phyloP scores from a whole-genome alignment of 37 sponge, comb jelly and placozoan species.

The Ephydatia muelleri region DNA sequence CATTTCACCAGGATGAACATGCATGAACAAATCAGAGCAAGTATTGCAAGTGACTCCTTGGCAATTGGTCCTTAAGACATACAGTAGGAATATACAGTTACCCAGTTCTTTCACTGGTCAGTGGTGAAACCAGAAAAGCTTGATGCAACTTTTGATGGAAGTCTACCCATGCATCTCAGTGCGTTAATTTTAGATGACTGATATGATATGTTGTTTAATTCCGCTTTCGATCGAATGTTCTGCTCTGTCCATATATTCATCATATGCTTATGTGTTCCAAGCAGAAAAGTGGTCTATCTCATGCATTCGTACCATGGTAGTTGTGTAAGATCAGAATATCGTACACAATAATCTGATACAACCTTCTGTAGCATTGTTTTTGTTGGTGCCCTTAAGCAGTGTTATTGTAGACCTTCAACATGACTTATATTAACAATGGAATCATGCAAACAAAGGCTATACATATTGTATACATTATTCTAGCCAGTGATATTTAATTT shows the following conservation, averaged over 20 bases:
- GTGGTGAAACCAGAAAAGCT: constrained; percentile 31
- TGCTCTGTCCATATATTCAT: background rate
- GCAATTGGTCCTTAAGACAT: background rate
- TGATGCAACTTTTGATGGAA: background rate
- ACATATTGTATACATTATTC: no score
- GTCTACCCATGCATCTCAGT: background rate
- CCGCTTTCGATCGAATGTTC: background rate
- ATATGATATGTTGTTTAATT: background rate
- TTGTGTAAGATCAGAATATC: background rate
- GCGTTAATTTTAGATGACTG: background rate
- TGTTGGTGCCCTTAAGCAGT: background rate
- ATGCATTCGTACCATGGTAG: background rate
- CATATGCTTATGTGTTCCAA: background rate
- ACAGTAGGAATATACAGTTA: background rate
- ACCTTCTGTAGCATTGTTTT: background rate
- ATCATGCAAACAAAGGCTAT: no score
- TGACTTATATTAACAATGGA: no score
- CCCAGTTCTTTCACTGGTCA: constrained; percentile 56
- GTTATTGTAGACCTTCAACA: no score
- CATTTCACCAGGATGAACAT: background rate
- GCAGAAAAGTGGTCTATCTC: constrained; percentile 13
- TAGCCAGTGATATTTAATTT: no score
- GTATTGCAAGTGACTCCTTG: background rate
- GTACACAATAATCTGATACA: background rate
- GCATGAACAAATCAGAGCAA: constrained; percentile 8